A percentile compares a stretch with the other conserved stretches of the same genome.
These are phyloP conservation scores for Dasyprocta punctata DNA, from an alignment of 2,113 vertebrate species.

Conservation along the genomic window DNA sequence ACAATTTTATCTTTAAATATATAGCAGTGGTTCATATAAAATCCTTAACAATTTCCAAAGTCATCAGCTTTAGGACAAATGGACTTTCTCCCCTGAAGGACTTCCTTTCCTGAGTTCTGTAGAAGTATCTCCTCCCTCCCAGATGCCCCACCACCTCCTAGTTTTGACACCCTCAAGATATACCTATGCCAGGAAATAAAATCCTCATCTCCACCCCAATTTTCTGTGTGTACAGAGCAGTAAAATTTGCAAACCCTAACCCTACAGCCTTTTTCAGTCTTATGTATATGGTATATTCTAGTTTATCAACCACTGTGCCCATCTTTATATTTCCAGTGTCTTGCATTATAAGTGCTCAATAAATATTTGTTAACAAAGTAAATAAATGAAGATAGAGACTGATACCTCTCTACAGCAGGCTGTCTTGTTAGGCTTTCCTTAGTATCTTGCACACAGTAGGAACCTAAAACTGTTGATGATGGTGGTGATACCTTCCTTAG, in stretches of 20 bases:
- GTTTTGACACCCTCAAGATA: background rate
- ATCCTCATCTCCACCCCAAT: background rate
- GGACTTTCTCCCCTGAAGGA: background rate
- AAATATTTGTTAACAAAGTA: background rate
- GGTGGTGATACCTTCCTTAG: background rate
- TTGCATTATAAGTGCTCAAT: background rate
- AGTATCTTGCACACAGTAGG: background rate
- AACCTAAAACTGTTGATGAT: background rate
- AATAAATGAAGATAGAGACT: background rate
- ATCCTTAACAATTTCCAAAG: constrained; percentile 1
- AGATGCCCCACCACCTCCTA: background rate
- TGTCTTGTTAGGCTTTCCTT: background rate
- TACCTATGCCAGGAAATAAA: background rate
- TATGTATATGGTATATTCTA: background rate
- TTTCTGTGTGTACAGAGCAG: background rate
- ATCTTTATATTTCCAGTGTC: background rate
- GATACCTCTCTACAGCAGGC: too few relatives aligned
- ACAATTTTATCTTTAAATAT: constrained; percentile 1
- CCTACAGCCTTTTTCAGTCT: background rate
- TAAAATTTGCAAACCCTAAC: background rate
- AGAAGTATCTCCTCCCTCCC: background rate
- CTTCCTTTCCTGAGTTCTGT: background rate
- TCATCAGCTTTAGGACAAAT: background rate
- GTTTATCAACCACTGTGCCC: background rate
- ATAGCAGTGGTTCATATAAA: background rate